These are phyloP conservation scores for Beris morrisii DNA, from an alignment of 2,888 invertebrate genomes.

Conservation along the genomic window DNA sequence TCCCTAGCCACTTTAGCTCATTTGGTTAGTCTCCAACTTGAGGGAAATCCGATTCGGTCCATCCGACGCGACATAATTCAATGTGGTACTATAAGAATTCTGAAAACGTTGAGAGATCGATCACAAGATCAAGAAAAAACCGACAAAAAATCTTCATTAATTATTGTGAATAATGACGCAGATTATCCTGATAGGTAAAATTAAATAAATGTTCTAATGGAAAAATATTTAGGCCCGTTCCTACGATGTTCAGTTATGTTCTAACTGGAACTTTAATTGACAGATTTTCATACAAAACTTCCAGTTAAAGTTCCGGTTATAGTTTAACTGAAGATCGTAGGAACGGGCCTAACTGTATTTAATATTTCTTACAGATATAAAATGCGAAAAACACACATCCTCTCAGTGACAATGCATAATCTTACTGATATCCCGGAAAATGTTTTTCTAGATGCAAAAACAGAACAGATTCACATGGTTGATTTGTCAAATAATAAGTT, in stretches of 20 bases:
- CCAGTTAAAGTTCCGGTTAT: background rate
- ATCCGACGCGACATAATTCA: constrained; percentile 81
- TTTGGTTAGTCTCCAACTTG: constrained; percentile 78
- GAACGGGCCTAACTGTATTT: background rate
- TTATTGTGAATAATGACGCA: background rate
- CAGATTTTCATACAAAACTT: no score
- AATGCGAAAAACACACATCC: constrained; percentile 60
- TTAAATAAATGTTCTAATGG: constrained; percentile 2
- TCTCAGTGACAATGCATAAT: constrained; percentile 59
- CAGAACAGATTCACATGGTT: constrained; percentile 71
- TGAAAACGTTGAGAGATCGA: constrained; percentile 74
- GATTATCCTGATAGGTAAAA: background rate
- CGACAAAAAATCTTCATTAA: background rate
- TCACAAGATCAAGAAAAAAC: constrained; percentile 39
- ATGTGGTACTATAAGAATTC: constrained; percentile 79
- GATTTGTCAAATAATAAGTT: constrained; percentile 84
- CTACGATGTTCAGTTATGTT: no score
- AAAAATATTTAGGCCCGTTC: no score
- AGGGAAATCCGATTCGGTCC: constrained; percentile 82
- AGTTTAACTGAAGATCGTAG: no score
- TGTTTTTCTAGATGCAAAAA: constrained; percentile 70
- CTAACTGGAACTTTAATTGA: no score
- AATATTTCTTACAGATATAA: constrained; percentile 55
- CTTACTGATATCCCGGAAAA: constrained; percentile 68
- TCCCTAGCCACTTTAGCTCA: constrained; percentile 71